Percentiles rank a stretch among this genome's conserved stretches.
Conservation (phyloP, 2,888 invertebrate species). For the Luperina testacea region DNA sequence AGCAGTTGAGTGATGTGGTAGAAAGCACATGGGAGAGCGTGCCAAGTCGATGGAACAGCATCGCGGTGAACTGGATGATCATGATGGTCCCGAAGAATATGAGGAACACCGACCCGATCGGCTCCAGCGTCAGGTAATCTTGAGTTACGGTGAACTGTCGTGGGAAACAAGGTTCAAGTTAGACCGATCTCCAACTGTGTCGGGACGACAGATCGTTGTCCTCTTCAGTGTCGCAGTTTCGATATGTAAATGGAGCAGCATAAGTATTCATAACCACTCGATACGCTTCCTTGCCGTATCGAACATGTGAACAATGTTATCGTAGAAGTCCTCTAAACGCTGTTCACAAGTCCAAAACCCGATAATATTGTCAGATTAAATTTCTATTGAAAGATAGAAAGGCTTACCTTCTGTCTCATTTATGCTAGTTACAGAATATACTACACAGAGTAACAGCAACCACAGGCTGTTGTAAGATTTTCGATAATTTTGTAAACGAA, state of each 20-base stretch:
- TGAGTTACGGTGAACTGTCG: constrained; percentile 94
- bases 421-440: background rate
- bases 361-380: too few species aligned
- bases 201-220: background rate
- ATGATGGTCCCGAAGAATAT: constrained; percentile 98
- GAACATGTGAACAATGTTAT: too few species aligned
- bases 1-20: constrained; percentile 96
- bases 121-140: constrained; percentile 97
- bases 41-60: constrained; percentile 99
- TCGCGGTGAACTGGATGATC: constrained; percentile 98
- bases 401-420: background rate
- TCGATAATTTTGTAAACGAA: constrained; percentile 22
- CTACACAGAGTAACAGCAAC: background rate
- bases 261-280: too few species aligned
- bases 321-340: too few species aligned
- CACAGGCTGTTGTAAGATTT: constrained; percentile 14
- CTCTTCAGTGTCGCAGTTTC: background rate
- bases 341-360: too few species aligned
- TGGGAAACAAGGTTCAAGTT: constrained; percentile 5
- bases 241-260: constrained; percentile 1
- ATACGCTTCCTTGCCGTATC: too few species aligned
- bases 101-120: constrained; percentile 98
- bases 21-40: constrained; percentile 98
- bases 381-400: background rate
- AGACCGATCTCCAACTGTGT: background rate